Conservation (phyloP, 1,140 invertebrate genomes). For the Tetramorium simillimum region DNA sequence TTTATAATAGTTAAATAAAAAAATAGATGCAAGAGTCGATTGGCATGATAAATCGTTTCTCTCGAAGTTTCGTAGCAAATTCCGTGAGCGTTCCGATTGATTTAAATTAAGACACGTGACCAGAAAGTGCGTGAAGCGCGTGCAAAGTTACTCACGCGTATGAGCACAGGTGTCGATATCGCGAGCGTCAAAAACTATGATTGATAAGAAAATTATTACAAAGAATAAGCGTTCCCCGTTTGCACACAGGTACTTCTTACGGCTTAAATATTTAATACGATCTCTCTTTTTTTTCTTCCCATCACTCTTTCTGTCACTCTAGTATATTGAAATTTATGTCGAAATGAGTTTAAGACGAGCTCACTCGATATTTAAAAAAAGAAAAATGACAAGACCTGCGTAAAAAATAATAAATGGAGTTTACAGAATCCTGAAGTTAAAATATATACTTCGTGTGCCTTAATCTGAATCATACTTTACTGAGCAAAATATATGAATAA, state of each 20-base stretch:
- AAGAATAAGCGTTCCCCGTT: background rate
- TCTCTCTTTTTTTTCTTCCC: background rate
- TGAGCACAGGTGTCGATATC: conserved; percentile 24
- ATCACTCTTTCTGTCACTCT: conserved; percentile 10
- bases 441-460: background rate
- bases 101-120: conserved; percentile 67
- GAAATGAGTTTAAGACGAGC: background rate
- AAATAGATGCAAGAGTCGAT: background rate
- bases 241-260: background rate
- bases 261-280: conserved; percentile 3
- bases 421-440: background rate
- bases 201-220: conserved; percentile 45
- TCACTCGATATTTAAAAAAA: background rate
- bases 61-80: conserved; percentile 54
- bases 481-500: background rate
- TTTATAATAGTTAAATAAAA: background rate
- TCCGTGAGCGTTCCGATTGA: conserved; percentile 57
- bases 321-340: background rate
- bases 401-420: background rate
- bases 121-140: conserved; percentile 28
- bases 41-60: background rate
- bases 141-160: background rate
- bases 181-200: conserved; percentile 28
- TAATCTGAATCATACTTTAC: background rate
- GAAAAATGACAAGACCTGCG: background rate